Evolutionary conservation across 1,140 invertebrate genomes (phyloP), one percentile per base, ranked within the genome.

Genomic region (Maconellicoccus hirsutus): DNA sequence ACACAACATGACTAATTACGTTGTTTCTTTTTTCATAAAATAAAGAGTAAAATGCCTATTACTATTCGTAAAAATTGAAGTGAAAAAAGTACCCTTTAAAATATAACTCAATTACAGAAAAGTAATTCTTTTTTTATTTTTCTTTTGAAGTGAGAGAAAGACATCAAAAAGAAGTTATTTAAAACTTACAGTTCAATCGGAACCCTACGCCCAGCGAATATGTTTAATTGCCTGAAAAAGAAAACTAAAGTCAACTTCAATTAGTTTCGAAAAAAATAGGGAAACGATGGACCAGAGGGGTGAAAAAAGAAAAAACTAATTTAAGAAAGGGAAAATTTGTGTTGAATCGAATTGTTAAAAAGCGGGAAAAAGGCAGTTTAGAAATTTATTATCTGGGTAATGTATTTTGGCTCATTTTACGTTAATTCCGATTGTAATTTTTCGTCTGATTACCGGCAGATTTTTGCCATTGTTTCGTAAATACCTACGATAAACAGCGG

Each of bases 161-260:
- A 66, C 61, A 66, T 66, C 61, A 66, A 26, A 66, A 66, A 66
- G 61, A 66, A 66, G 61, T 66, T 66, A 66, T 66, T 66, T 66
- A 66, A 66, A 66, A 66, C 61, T 66, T 66, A 26, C 61, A 66
- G 61, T 66, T 66, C 61, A 66, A 66, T 66, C 61, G 61, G 61
- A 66, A 66, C 61, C 61, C 61, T 26, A 66, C 61, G 61, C 61
- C 42, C 61, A 25, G 61, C n/a, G n/a, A 66, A 66, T 66, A 66
- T 66, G 61, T 66, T 66, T 66, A 66, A 66, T 66, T 66, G 61
- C 61, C 61, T 66, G 61, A 66, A 66, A 66, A 66, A 66, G 61
- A 66, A 26, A 66, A 26, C 61, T 66, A 26, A 66, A 66, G 61
- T 66, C 61, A 66, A 66, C 61, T 66, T 66, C 61, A 66, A 66